These are phyloP conservation scores for Coptodon rendalli DNA, from an alignment of 2,113 vertebrate species.

Conservation along the genomic window DNA sequence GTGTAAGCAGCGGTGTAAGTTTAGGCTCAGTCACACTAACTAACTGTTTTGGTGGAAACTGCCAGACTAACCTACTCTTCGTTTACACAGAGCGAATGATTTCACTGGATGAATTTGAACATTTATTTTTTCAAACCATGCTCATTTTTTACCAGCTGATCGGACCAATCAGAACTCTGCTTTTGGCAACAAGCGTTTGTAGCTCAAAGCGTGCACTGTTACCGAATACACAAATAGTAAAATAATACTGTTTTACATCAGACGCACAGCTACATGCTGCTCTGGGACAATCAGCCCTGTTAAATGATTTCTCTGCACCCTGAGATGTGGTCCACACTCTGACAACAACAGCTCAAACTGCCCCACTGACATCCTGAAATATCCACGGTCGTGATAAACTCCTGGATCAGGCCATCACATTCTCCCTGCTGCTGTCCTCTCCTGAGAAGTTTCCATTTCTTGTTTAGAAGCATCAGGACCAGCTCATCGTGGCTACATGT, in stretches of 20 bases:
- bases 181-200: neutral
- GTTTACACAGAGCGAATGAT: neutral
- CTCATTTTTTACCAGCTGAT: neutral
- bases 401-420: neutral
- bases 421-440: fast-evolving
- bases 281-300: neutral
- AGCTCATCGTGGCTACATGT: neutral
- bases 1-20: neutral
- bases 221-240: neutral
- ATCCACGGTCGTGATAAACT: neutral
- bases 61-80: neutral
- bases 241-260: neutral
- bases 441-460: neutral
- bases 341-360: neutral
- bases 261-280: neutral
- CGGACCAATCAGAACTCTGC: neutral
- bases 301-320: neutral
- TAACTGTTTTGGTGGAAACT: neutral
- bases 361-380: neutral
- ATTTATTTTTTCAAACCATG: neutral
- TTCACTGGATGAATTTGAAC: neutral
- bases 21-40: neutral
- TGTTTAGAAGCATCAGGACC: neutral
- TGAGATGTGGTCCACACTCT: neutral
- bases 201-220: neutral